Conservation (phyloP, 1,140 invertebrate species). For the Luehdorfia chinensis region DNA sequence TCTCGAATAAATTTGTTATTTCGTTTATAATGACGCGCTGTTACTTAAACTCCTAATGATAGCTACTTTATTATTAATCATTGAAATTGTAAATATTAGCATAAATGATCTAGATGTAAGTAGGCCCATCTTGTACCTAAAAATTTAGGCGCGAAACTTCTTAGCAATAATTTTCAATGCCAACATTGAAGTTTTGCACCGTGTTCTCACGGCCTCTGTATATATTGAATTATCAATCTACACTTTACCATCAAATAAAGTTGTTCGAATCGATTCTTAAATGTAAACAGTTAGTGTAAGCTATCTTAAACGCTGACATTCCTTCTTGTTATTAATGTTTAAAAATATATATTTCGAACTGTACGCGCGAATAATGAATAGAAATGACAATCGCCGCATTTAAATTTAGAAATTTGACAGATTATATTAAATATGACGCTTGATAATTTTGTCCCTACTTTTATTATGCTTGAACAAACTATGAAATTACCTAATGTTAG, state of each 20-base stretch:
- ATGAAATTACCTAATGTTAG: constrained; percentile 52
- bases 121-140: constrained; percentile 73
- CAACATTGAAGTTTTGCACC: constrained; percentile 61
- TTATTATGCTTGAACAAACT: constrained; percentile 4
- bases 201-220: constrained; percentile 58
- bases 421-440: not conserved
- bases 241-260: constrained; percentile 38
- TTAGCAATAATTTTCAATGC: constrained; percentile 73
- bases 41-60: constrained; percentile 47
- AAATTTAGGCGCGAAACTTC: constrained; percentile 57
- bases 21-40: constrained; percentile 69
- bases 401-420: constrained; percentile 1
- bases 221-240: constrained; percentile 45
- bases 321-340: constrained; percentile 40
- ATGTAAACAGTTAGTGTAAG: constrained; percentile 52
- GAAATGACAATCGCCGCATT: too few species aligned
- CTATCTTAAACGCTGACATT: constrained; percentile 74
- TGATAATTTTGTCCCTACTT: constrained; percentile 4
- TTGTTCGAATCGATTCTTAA: constrained; percentile 48
- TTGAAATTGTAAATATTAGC: constrained; percentile 70
- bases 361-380: not conserved
- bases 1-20: constrained; percentile 73
- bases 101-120: constrained; percentile 58
- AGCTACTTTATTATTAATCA: constrained; percentile 58
- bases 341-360: constrained; percentile 8